Base-by-base conservation (phyloP, 1,140 invertebrate genomes). In the Aricia agestis region DNA sequence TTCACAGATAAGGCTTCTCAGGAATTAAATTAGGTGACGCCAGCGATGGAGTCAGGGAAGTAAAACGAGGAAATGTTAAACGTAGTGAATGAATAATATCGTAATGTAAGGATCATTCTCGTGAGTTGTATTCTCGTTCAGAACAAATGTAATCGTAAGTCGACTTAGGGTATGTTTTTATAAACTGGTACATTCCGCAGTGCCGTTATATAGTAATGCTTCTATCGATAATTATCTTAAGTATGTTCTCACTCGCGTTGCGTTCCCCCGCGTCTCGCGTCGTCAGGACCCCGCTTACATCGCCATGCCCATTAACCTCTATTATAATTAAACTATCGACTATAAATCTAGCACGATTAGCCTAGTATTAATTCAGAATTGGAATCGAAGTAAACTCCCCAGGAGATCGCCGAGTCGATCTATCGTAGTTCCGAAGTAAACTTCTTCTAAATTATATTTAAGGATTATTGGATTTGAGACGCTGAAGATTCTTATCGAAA, bases 361-460 rank as follows among this genome's bases (percentile, higher is more conserved):
- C 79, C 83, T 88, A 89, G 85, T 78, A 81, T 76, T 90, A 85
- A 87, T 87, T 87, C 81, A 82, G 85, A 84, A 85, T 82, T 78
- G 84, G 85, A 89, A 85, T 84, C 74, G 82, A 87, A 78, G 78
- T 80, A 76, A 86, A 81, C 76, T 84, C 84, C 80, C 82, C 83
- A 83, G 83, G 80, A 79, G 77, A 83, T 85, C 82, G 80, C 79
- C 84, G 85, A 90, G 82, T 81, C 79, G 76, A 83, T 74, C 77
- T 86, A 85, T 84, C 67, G 86, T 89, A 90, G 88, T 85, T 88
- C 87, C 85, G 83, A 82, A 80, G 83, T 88, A 87, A 89, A 88
- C 75, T 84, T 87, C 84, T 87, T 87, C 86, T 89, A 88, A 90
- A 89, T 85, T 86, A 81, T 89, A 84, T 86, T 61, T 81, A 89